Evolutionary conservation across 1,140 invertebrate species (phyloP), one percentile per base, ranked within the genome.

Genomic region (Vollenhovia emeryi): DNA sequence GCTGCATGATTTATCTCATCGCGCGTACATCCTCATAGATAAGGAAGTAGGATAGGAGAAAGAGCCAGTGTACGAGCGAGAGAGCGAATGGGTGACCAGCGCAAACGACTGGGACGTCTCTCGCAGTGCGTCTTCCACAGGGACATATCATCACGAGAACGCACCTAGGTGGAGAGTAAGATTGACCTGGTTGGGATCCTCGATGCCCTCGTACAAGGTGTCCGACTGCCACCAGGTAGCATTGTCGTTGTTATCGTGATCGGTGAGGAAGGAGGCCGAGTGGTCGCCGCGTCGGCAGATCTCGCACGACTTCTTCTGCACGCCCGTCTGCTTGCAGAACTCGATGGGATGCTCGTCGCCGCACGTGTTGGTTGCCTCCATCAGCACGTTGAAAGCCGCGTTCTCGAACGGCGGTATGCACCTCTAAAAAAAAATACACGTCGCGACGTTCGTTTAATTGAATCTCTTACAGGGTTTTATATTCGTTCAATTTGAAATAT

Each of bases 161-260:
- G 96, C 95, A 99, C 98, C 96, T 75, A 99, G 96, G 92, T 97
- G 96, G 11, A 99, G 95, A 0, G 98, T 99, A 24, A 99, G 95
- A 94, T 99, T 99, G 48, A 99, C 98, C 94, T 97, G 96, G 91
- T 97, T 97, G 0, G 98, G 98, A 93, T 97, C 98, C 93, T 99
- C 98, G 21, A 99, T 97, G 18, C 97, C 97, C 90, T 99, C 98
- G 86, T 96, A 96, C 98, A 99, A 99, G 0, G 99, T 99, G 91
- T 99, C 98, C 3, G 98, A 99, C 92, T 99, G 99, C 99, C 99
- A 99, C 98, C 98, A 99, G 0, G 99, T 99, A 85, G 97, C 97
- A 92, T 98, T 98, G 59, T 98, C 97, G 85, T 97, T 97, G 84
- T 97, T 97, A 90, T 97, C 96, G 88, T 99, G 98, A 94, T 99